Conservation (phyloP, 2,888 invertebrate species). For the Metalampra italica region DNA sequence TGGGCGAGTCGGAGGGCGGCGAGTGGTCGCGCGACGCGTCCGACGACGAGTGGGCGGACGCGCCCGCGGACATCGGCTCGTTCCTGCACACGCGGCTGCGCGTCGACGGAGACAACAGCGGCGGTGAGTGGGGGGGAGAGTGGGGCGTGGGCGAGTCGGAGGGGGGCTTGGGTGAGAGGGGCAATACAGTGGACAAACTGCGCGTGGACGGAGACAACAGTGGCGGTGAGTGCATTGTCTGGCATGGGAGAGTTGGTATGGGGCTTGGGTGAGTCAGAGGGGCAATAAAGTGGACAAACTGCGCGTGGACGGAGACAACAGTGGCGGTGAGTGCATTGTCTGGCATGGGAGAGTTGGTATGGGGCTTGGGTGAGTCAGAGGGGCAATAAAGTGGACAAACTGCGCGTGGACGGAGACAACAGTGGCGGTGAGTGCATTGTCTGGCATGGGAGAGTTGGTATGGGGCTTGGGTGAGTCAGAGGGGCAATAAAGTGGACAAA, state of each 20-base stretch:
- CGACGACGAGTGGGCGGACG: conserved; percentile 69
- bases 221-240: conserved; percentile 50
- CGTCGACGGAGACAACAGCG: conserved; percentile 65
- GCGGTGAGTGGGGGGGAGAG: conserved; percentile 32
- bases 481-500: too few species aligned
- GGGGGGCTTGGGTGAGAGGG: neutral
- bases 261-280: too few species aligned
- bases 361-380: too few species aligned
- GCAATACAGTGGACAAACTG: too few species aligned
- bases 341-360: too few species aligned
- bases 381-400: too few species aligned
- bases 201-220: conserved; percentile 64
- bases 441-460: neutral
- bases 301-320: conserved; percentile 62
- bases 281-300: too few species aligned
- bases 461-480: neutral
- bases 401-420: too few species aligned
- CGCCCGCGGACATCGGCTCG: conserved; percentile 68
- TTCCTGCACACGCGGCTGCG: conserved; percentile 60
- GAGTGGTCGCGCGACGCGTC: conserved; percentile 42
- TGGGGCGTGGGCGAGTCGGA: neutral
- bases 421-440: too few species aligned
- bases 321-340: conserved; percentile 53
- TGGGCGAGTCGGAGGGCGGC: conserved; percentile 18
- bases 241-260: too few species aligned